phyloP scores from a whole-genome alignment of 1,140 invertebrate genomes.

The Penaeus vannamei region DNA sequence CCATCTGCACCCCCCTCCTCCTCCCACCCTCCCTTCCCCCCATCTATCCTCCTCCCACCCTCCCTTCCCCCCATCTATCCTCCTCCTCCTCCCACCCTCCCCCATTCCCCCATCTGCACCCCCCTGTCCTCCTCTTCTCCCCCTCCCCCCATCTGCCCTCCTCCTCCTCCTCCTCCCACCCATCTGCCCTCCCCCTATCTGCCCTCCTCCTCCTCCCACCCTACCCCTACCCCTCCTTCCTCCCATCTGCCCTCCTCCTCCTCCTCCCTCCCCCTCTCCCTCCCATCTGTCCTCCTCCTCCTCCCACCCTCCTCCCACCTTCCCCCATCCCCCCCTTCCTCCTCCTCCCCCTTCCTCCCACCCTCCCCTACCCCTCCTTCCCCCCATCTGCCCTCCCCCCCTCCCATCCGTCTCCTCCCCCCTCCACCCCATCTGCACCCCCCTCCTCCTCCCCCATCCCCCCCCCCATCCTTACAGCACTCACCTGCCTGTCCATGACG shows the following conservation, averaged over 20 bases:
- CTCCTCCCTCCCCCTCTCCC: too few relatives aligned
- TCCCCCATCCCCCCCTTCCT: background rate
- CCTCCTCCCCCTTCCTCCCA: background rate
- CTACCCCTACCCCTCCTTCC: too few relatives aligned
- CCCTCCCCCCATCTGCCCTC: background rate
- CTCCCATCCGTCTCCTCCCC: background rate
- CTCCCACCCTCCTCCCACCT: too few relatives aligned
- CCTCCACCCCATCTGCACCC: background rate
- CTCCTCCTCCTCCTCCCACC: background rate
- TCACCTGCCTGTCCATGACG: slow-evolving; percentile 82
- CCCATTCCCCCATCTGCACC: background rate
- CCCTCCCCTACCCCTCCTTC: background rate
- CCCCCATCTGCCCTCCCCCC: background rate
- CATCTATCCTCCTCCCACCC: too few relatives aligned
- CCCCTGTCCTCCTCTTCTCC: background rate
- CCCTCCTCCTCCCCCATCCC: background rate
- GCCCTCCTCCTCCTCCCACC: too few relatives aligned
- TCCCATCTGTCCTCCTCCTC: too few relatives aligned
- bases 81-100: background rate
- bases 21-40: too few relatives aligned
- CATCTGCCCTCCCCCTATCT: background rate
- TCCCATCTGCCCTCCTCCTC: too few relatives aligned
- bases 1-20: too few relatives aligned
- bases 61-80: too few relatives aligned
- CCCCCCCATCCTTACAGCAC: background rate